Evolutionary conservation across 2,797 vertebrate genomes (phyloP).

Genomic region (Protosalanx chinensis): DNA sequence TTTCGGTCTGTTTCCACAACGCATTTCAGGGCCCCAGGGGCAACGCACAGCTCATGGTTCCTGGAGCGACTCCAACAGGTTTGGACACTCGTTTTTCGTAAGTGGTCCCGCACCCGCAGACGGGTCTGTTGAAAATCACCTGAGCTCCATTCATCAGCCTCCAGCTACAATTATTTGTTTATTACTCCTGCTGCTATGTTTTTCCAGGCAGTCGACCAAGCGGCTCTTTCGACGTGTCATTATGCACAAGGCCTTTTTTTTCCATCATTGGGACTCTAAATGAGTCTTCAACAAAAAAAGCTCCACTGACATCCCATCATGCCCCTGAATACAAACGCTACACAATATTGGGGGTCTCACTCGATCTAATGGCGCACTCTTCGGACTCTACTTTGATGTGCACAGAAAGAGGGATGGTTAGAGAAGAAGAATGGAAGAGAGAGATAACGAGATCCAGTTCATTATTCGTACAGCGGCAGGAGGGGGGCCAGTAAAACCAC

Average conservation of each 20-base stretch:
- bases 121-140: slow-evolving; percentile 26
- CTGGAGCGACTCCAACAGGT: too few species aligned
- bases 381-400: slow-evolving; percentile 9
- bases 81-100: too few species aligned
- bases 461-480: slow-evolving; percentile 39
- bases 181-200: slow-evolving; percentile 34
- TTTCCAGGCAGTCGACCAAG: slow-evolving; percentile 36
- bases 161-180: slow-evolving; percentile 43
- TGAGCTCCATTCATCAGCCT: slow-evolving; percentile 33
- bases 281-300: slow-evolving; percentile 15
- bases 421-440: neutral
- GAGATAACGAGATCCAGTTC: slow-evolving; percentile 53
- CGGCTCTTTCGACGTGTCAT: slow-evolving; percentile 37
- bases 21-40: too few species aligned
- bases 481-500: slow-evolving; percentile 35
- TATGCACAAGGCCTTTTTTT: slow-evolving; percentile 27
- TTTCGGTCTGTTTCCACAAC: too few species aligned
- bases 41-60: too few species aligned
- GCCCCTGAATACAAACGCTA: neutral
- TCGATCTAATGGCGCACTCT: neutral
- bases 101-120: slow-evolving; percentile 23
- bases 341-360: neutral
- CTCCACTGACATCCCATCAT: slow-evolving; percentile 25
- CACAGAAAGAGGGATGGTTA: slow-evolving; percentile 3
- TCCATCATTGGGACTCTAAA: slow-evolving; percentile 3